Evolutionary conservation across 2,888 invertebrate genomes (phyloP).

Genomic region (Adela reaumurella): DNA sequence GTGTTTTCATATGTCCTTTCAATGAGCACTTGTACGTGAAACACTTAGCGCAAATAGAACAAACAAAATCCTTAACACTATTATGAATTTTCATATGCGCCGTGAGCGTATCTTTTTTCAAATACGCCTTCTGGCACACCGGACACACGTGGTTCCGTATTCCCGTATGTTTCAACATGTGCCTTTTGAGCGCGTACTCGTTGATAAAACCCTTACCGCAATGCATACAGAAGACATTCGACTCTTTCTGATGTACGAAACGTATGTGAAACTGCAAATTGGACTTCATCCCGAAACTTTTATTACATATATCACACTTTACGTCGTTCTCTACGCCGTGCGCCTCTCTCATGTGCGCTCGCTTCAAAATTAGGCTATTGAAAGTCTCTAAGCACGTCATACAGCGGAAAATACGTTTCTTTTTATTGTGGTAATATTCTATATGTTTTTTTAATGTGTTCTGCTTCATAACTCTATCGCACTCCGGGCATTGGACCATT

Average conservation of each 20-base stretch:
- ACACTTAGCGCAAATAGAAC: not conserved
- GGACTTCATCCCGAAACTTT: not conserved
- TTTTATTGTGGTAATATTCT: not conserved
- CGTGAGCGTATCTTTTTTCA: not conserved
- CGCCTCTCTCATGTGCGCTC: not conserved
- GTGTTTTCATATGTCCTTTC: not conserved
- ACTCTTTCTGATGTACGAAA: not conserved
- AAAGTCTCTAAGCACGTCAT: not conserved
- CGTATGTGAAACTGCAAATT: not conserved
- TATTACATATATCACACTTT: not conserved
- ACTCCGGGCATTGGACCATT: not conserved
- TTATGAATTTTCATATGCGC: not conserved
- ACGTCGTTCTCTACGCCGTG: not conserved
- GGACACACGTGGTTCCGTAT: constrained; percentile 7
- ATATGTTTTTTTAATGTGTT: not conserved
- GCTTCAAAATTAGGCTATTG: not conserved
- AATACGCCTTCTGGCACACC: not conserved
- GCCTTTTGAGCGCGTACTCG: constrained; percentile 20
- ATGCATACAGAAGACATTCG: constrained; percentile 13
- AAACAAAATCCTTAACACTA: not conserved
- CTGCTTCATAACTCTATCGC: not conserved
- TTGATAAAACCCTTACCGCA: constrained; percentile 22
- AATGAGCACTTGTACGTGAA: constrained; percentile 1
- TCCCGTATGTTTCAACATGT: constrained; percentile 18
- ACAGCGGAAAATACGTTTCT: not conserved